Percentiles rank a stretch among this genome's conserved stretches.
Evolutionary conservation across 2,113 vertebrate genomes (phyloP).

Genomic region (Stigmatopora argus): DNA sequence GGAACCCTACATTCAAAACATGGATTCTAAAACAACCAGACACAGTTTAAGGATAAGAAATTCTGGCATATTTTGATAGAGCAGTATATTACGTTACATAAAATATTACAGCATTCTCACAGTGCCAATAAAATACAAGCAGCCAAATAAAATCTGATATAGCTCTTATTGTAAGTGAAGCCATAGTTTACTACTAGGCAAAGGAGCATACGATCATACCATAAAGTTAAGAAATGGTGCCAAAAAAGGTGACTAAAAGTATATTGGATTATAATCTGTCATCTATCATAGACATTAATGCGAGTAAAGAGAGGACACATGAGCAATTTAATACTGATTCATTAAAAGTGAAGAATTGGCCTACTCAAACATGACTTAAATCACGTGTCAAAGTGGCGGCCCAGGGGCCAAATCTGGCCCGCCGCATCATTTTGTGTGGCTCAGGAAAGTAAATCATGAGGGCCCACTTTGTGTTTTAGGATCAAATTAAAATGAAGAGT

Average conservation of each 20-base stretch:
- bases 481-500: too few relatives aligned
- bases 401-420: too few relatives aligned
- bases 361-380: conserved; percentile 11
- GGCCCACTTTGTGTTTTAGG: too few relatives aligned
- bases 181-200: background rate
- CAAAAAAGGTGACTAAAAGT: background rate
- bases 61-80: background rate
- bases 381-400: too few relatives aligned
- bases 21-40: background rate
- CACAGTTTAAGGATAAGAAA: background rate
- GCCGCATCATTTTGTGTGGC: too few relatives aligned
- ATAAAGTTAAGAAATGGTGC: background rate
- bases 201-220: background rate
- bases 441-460: too few relatives aligned
- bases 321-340: background rate
- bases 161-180: background rate
- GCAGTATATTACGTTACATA: background rate
- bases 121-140: background rate
- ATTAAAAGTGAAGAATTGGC: conserved; percentile 41
- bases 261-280: background rate
- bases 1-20: background rate
- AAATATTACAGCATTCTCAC: background rate
- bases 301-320: background rate
- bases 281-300: background rate
- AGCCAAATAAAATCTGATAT: background rate